phyloP scores from a whole-genome alignment of 2,888 invertebrate species.

The Ctenicera cuprea region DNA sequence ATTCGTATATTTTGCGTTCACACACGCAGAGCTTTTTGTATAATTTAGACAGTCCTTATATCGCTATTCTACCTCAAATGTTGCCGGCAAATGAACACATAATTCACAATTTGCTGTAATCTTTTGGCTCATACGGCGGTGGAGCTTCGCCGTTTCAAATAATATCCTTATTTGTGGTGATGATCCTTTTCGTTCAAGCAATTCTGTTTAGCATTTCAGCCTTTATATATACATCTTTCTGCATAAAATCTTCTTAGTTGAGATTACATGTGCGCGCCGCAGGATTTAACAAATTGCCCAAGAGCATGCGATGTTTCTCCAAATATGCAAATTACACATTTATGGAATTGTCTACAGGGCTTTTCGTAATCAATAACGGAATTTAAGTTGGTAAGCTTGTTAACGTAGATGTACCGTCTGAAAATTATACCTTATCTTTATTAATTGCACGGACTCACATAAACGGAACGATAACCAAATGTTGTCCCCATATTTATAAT shows the following conservation, averaged over 20 bases:
- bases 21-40: conserved; percentile 23
- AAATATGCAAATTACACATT: conserved; percentile 42
- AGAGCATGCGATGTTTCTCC: conserved; percentile 39
- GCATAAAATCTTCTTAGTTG: conserved; percentile 42
- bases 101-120: conserved; percentile 30
- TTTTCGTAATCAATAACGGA: conserved; percentile 43
- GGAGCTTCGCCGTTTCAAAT: conserved; percentile 18
- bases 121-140: conserved; percentile 17
- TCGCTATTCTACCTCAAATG: conserved; percentile 6
- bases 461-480: too few relatives aligned
- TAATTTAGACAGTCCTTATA: conserved; percentile 23
- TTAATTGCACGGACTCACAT: neutral
- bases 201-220: conserved; percentile 37
- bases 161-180: conserved; percentile 31
- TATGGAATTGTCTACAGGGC: conserved; percentile 43
- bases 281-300: conserved; percentile 44
- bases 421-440: conserved; percentile 25
- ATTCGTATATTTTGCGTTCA: neutral
- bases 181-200: conserved; percentile 33
- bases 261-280: conserved; percentile 41
- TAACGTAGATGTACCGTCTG: conserved; percentile 17
- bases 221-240: conserved; percentile 37
- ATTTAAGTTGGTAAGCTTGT: conserved; percentile 35
- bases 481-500: too few relatives aligned
- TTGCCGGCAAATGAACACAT: conserved; percentile 18